These are phyloP conservation scores for Hipparchia semele DNA, from an alignment of 2,888 invertebrate genomes.

Conservation along the genomic window DNA sequence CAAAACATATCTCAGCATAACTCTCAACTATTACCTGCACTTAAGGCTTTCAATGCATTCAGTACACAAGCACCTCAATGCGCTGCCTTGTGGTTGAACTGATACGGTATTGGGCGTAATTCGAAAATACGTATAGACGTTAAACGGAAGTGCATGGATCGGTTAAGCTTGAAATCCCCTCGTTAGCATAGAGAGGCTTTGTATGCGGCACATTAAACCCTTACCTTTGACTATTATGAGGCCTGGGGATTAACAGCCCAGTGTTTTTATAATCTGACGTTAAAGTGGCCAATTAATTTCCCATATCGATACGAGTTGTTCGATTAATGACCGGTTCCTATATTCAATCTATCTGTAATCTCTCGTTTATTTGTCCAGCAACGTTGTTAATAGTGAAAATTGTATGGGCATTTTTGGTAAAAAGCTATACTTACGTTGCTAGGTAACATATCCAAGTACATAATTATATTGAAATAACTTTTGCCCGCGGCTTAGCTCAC, in stretches of 20 bases:
- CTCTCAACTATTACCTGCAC: no score
- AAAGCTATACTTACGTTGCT: no score
- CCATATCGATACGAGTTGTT: background rate
- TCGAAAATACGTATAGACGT: constrained; percentile 13
- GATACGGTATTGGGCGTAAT: constrained; percentile 6
- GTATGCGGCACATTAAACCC: constrained; percentile 5
- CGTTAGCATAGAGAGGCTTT: constrained; percentile 15
- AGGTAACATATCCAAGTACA: no score
- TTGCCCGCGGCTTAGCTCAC: no score
- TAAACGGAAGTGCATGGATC: constrained; percentile 2
- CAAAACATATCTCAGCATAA: no score
- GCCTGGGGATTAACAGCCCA: background rate
- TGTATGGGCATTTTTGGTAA: no score
- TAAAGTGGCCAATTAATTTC: background rate
- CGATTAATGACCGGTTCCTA: no score
- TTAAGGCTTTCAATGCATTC: background rate
- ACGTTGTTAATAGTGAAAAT: no score
- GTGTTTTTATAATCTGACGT: constrained; percentile 10
- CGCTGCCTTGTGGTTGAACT: background rate
- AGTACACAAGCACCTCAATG: constrained; percentile 1
- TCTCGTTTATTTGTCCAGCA: no score
- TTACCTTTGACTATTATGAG: constrained; percentile 16
- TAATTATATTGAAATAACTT: no score
- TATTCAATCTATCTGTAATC: no score
- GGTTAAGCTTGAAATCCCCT: constrained; percentile 13